These are phyloP conservation scores for Cuculus canorus DNA, from an alignment of 2,797 vertebrate species.

Conservation along the genomic window DNA sequence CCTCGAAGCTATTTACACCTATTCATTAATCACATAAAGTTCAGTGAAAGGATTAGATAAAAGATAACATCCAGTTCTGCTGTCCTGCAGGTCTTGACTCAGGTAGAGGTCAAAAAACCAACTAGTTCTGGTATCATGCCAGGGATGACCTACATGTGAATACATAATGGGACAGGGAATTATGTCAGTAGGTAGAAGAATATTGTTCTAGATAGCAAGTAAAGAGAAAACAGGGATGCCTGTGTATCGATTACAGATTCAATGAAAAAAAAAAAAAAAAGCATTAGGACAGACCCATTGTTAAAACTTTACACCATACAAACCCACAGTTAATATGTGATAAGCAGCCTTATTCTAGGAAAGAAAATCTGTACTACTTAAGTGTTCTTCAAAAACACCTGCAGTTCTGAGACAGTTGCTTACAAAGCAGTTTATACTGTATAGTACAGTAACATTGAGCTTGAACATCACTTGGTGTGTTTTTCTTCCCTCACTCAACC, in stretches of 20 bases:
- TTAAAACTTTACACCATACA: not conserved
- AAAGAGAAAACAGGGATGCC: not conserved
- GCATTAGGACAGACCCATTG: not conserved
- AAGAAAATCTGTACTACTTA: not conserved
- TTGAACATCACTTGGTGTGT: rapidly evolving
- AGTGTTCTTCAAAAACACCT: not conserved
- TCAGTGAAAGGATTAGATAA: not conserved
- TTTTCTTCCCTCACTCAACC: not conserved
- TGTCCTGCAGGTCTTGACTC: not conserved
- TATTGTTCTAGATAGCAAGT: not conserved
- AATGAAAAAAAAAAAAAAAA: not conserved
- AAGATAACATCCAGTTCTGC: not conserved
- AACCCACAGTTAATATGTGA: not conserved
- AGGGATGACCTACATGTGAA: not conserved
- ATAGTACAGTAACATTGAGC: not conserved
- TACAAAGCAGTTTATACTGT: not conserved
- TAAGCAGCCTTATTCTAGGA: not conserved
- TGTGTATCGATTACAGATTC: not conserved
- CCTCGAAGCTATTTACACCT: not conserved
- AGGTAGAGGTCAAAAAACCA: not conserved
- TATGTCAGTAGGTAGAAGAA: not conserved
- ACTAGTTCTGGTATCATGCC: not conserved
- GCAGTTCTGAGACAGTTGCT: not conserved
- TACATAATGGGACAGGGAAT: not conserved
- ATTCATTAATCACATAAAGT: not conserved